Conservation (phyloP, 2,113 vertebrate species). For the Loxodonta africana region DNA sequence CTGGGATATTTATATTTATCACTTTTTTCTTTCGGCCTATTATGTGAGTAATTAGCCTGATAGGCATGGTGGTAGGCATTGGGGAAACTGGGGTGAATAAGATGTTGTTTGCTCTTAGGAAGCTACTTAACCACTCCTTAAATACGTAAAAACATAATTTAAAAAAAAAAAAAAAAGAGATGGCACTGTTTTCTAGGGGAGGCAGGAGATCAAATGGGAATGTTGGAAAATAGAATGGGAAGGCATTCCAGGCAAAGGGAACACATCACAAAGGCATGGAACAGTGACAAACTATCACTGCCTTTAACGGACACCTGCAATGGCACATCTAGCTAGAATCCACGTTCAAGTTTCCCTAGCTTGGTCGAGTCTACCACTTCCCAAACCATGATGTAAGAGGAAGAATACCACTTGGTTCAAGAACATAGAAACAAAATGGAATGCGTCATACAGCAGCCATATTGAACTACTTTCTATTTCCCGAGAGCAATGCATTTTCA, state of each 20-base stretch:
- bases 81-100: background rate
- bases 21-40: background rate
- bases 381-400: background rate
- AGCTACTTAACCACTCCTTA: background rate
- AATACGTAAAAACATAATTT: background rate
- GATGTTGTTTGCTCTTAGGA: background rate
- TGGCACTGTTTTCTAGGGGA: background rate
- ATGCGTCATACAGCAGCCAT: background rate
- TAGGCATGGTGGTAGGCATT: background rate
- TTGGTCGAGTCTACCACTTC: background rate
- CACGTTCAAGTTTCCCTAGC: background rate
- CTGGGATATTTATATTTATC: background rate
- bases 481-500: background rate
- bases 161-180: background rate
- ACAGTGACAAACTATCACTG: background rate
- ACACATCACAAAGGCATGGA: fast-evolving
- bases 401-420: background rate
- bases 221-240: background rate
- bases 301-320: background rate
- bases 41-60: background rate
- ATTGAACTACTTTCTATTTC: background rate
- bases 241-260: background rate
- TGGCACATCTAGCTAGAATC: background rate
- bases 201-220: background rate
- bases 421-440: background rate